Base-by-base conservation (phyloP, 2,888 invertebrate species). In the Nemotelus nigrinus region DNA sequence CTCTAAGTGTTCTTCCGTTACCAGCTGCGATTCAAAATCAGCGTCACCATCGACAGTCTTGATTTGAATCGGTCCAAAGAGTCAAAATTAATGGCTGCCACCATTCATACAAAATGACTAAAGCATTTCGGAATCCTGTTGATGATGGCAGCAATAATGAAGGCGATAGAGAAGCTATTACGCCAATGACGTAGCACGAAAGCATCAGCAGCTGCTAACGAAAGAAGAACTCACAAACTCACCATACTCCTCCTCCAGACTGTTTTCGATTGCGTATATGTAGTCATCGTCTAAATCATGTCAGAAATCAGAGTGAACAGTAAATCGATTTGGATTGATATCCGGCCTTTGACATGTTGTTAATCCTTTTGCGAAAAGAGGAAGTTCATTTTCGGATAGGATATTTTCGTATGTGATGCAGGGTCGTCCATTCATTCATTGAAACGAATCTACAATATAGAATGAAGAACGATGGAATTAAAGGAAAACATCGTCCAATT, bases 321-420 rank as follows among this genome's bases (percentile, higher is more conserved):
- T 70, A 70, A 74, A 74, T 74, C 74, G 63, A 74, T 74, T 74
- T 48, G 74, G 55, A 74, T 74, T 74, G 74, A 74, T 74, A 74
- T 74, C 74, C 74, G 74, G 74, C 41, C 10, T 74, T 41, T 74
- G 74, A 74, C 74, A 63, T 63, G 60, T 74, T 74, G 74, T 74
- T 74, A 74, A 74, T 74, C 63, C 63, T 50, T 65, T 63, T 41
- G 25, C 25, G 25, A 25, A 25, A 5, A 63, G 63, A 68, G 68
- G 68, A 68, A 68, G 68, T 53, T 68, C 39, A 50, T 68, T 68
- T 63, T 63, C 63, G 63, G 25, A 25, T 25, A 25, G 25, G 25
- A 25, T 25, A 25, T 25, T 25, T 25, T 25, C 25, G 25, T 25
- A 25, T 25, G 1, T 25, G 25, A 25, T 25, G 25, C 25, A 25